Conservation (phyloP, 2,888 invertebrate species). For the Peribatodes rhomboidaria region DNA sequence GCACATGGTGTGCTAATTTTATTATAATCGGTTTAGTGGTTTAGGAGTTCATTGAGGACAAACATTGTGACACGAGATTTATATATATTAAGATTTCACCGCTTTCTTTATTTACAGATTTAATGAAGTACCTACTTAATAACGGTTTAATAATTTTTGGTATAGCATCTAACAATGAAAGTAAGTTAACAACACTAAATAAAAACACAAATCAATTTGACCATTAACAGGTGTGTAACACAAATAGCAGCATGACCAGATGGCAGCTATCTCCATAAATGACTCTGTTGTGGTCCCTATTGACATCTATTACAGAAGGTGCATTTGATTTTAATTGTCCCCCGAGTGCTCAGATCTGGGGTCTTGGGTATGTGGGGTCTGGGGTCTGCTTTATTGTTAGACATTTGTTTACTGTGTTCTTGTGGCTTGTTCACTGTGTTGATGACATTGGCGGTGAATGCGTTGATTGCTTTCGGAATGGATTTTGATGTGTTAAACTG, state of each 20-base stretch:
- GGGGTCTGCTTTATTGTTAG: slow-evolving; percentile 45
- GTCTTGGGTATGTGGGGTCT: slow-evolving; percentile 22
- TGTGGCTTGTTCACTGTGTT: slow-evolving; percentile 59
- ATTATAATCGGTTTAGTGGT: no score
- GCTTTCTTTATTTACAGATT: no score
- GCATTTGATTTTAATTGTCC: slow-evolving; percentile 52
- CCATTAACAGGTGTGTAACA: neutral
- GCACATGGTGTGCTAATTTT: no score
- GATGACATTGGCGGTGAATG: slow-evolving; percentile 16
- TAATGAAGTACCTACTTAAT: no score
- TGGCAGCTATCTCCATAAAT: slow-evolving; percentile 41
- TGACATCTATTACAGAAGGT: slow-evolving; percentile 67
- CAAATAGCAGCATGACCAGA: slow-evolving; percentile 39
- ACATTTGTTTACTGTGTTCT: slow-evolving; percentile 68
- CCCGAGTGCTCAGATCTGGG: slow-evolving; percentile 39
- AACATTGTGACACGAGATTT: no score
- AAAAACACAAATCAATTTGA: neutral
- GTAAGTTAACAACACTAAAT: no score
- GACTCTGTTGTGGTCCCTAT: slow-evolving; percentile 38
- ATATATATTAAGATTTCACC: no score
- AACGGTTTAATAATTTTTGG: no score
- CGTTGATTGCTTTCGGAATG: slow-evolving; percentile 24
- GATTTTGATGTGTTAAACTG: slow-evolving; percentile 14
- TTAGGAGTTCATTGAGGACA: no score
- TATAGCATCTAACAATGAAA: no score